Evolutionary conservation across 2,888 invertebrate genomes (phyloP), one percentile per base, ranked within the genome.

Genomic region (Cheilosia pagana): DNA sequence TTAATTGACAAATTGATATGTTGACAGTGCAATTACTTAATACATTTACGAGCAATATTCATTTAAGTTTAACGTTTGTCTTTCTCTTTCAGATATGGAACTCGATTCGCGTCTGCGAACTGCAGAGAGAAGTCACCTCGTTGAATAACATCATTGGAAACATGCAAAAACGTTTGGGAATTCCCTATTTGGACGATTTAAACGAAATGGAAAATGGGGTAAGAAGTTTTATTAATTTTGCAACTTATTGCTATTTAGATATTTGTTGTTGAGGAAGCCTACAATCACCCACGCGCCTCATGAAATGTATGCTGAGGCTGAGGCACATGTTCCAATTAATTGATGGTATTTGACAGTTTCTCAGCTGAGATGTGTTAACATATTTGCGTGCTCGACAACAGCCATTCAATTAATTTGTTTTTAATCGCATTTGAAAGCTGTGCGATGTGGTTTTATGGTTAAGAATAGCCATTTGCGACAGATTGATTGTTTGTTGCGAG

Each of bases 171-270:
- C 89, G 90, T 23, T 81, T 92, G 87, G 91, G 91, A 75, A 87
- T 92, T 2, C 87, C 90, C 72, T 90, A 91, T 87, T 87, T 92
- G 81, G 91, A 92, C 48, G 91, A 92, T 25, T 77, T 91, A n/a
- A 89, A 87, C 35, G 90, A 91, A 68, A 90, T 91, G 67, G 90
- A 91, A 87, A 89, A 90, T 77, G 90, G 90, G 89, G 92, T 92
- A 87, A 89, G 88, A 35, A 12, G 12, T 12, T 35, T 3, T 48
- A 21, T 41, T 68, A 8, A 31, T 21, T 21, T 52, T n/a, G n/a
- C n/a, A n/a, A n/a, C n/a, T 35, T 6, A 8, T 14, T 50, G 16
- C 25, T 19, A 41, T 41, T 43, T 2, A n/a, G 3, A 25, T 23
- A 45, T 35, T 3, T 35, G 3, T 35, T 35, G 7, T 43, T n/a